phyloP scores from a whole-genome alignment of 2,888 invertebrate species.

The Tetramorium bicarinatum region DNA sequence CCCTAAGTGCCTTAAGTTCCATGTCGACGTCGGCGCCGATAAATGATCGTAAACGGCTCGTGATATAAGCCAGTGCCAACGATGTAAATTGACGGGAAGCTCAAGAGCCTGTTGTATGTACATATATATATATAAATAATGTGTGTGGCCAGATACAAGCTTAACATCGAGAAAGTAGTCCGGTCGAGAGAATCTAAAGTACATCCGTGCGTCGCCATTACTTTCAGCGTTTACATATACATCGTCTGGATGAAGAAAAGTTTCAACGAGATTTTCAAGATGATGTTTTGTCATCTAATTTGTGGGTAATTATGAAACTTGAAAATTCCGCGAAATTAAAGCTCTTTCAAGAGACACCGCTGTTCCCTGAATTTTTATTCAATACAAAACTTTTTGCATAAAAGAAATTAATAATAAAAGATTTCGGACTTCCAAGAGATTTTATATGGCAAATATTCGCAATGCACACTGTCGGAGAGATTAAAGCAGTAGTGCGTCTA shows the following conservation, averaged over 20 bases:
- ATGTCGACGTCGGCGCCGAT: slow-evolving; percentile 49
- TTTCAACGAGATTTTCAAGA: background rate
- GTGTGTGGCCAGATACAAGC: background rate
- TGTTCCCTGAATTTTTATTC: background rate
- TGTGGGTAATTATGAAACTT: background rate
- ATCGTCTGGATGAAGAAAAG: background rate
- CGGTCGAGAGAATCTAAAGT: slow-evolving; percentile 2
- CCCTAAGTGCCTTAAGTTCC: slow-evolving; percentile 69
- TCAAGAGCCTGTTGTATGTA: slow-evolving; percentile 10
- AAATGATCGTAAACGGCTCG: slow-evolving; percentile 57
- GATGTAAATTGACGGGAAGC: slow-evolving; percentile 38
- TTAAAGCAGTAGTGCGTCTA: background rate
- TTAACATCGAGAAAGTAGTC: background rate
- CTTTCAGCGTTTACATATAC: background rate
- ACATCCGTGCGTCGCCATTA: background rate
- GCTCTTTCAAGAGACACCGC: background rate
- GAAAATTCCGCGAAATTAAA: background rate
- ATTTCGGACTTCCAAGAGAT: background rate
- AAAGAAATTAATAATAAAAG: background rate
- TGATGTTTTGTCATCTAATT: background rate
- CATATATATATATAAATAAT: slow-evolving; percentile 18
- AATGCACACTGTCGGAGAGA: background rate
- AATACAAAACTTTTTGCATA: background rate
- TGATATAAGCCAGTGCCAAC: slow-evolving; percentile 48
- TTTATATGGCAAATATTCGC: background rate